Percentiles rank a stretch among this genome's conserved stretches.
These are phyloP conservation scores for Neolamprologus caudopunctatus DNA, from an alignment of 2,113 vertebrate genomes.

Conservation along the genomic window DNA sequence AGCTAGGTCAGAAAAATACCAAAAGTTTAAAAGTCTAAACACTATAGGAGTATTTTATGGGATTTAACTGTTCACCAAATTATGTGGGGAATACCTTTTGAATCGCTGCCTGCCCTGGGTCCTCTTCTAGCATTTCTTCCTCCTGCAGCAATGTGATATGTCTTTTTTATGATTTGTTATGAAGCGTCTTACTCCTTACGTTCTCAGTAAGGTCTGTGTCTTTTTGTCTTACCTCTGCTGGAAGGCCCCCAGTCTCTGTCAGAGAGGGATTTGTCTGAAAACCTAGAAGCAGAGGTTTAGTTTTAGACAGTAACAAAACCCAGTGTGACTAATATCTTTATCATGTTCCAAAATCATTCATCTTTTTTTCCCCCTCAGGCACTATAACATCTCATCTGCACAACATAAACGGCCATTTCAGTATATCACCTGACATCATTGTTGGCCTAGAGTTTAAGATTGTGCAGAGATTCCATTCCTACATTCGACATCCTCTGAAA, in stretches of 20 bases:
- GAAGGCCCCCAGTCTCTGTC: slow-evolving; percentile 58
- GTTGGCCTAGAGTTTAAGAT: neutral
- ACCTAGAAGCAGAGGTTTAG: slow-evolving; percentile 50
- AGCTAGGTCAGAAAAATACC: slow-evolving; percentile 65
- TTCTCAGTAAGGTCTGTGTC: neutral
- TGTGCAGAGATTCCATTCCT: neutral
- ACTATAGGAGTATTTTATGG: neutral
- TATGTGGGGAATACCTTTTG: slow-evolving; percentile 62
- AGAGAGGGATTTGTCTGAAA: slow-evolving; percentile 61
- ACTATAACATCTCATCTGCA: neutral
- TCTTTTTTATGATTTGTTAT: neutral
- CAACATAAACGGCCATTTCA: neutral
- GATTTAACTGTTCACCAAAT: neutral
- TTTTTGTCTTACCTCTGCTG: slow-evolving; percentile 60
- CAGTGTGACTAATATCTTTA: neutral
- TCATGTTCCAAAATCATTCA: neutral
- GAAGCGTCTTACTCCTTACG: rapidly evolving
- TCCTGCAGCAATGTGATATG: slow-evolving; percentile 52
- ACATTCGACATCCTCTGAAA: neutral
- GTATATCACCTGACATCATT: neutral
- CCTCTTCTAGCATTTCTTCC: slow-evolving; percentile 72
- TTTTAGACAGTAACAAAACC: neutral
- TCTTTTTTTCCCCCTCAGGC: neutral
- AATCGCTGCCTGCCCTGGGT: slow-evolving; percentile 54
- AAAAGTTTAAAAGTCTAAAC: neutral